Base-by-base conservation (phyloP, 2,888 invertebrate genomes). In the Platycheirus albimanus region DNA sequence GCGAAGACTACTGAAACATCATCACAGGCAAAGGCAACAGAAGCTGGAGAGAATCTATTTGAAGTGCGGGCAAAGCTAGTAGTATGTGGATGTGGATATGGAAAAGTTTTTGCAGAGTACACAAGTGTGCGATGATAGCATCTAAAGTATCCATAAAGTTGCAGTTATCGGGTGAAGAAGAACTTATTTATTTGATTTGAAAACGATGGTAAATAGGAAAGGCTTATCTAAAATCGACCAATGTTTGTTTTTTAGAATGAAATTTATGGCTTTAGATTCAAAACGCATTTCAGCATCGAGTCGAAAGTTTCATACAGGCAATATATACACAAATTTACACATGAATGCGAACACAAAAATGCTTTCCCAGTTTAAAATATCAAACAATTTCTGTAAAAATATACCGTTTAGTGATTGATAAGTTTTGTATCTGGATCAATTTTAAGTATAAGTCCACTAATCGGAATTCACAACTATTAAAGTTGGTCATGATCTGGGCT, bases 1-100 rank as follows among this genome's bases (percentile, higher is more conserved):
- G 76, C 64, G 61, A 54, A 36, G 70, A 76, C 76, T 70, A 76
- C 41, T 47, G 43, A 52, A 71, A 20, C 70, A 75, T 81, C 80
- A 81, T 36, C 52, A 47, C 64, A 52, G 7, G 5, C 64, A 24
- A 33, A 47, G 30, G 28, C 43, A 24, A 51, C 67, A 69, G 52
- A 61, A 61, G 61, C 61, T 43, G 6, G 33, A 24, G 33, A 24
- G 30, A 13, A 45, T 38, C 72, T 4, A 47, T 69, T 51, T 36
- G n/a, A 33, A 47, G 47, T 51, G 64, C 36, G 24, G 20, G n/a
- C 43, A n/a, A n/a, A n/a, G n/a, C n/a, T n/a, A n/a, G n/a, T 20
- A 20, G 19, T 41, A 43, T 52, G 77, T 49, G 54, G 45, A 74
- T 61, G 43, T n/a, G n/a, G n/a, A 28, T 36, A 10, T 58, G 28